These are phyloP conservation scores for Toxostoma redivivum DNA, from an alignment of 2,113 vertebrate species.

Conservation along the genomic window DNA sequence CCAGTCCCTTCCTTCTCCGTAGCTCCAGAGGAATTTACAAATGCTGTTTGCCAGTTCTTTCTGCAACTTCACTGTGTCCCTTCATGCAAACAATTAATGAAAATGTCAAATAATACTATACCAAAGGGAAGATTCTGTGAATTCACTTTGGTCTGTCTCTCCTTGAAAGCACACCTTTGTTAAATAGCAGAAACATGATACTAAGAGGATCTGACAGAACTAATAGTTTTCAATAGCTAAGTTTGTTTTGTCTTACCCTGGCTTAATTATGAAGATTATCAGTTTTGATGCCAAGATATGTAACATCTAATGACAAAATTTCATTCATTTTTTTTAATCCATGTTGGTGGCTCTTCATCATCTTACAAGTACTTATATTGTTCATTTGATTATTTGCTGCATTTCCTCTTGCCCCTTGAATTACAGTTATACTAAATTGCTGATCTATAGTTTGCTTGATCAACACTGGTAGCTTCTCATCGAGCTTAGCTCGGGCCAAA, in stretches of 20 bases:
- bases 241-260: neutral
- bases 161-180: neutral
- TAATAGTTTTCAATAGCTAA: neutral
- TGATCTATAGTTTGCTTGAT: neutral
- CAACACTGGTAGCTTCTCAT: too few species aligned
- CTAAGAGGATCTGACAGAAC: neutral
- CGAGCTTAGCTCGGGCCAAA: too few species aligned
- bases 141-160: neutral
- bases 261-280: neutral
- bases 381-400: neutral
- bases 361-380: neutral
- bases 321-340: neutral
- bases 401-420: neutral
- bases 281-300: neutral
- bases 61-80: neutral
- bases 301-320: neutral
- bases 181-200: neutral
- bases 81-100: neutral
- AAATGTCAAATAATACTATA: neutral
- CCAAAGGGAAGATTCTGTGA: neutral
- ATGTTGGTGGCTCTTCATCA: neutral
- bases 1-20: neutral
- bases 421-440: neutral
- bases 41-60: neutral
- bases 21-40: neutral